phyloP scores from a whole-genome alignment of 2,113 vertebrate species.

The Colius striatus region DNA sequence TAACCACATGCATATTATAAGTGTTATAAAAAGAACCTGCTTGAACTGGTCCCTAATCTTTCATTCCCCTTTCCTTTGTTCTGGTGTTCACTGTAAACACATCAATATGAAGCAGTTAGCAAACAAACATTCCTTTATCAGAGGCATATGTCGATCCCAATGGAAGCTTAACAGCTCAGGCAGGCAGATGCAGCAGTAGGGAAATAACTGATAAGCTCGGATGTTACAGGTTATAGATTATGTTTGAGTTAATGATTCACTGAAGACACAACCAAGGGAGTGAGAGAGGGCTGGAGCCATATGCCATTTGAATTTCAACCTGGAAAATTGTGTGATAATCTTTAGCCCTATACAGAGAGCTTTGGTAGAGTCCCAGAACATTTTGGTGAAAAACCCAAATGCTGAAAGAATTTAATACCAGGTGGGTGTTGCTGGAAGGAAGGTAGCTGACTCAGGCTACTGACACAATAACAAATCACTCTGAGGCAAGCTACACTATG shows the following conservation, averaged over 20 bases:
- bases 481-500: background rate
- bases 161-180: slow-evolving; percentile 4
- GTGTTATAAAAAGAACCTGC: slow-evolving; percentile 60
- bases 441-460: background rate
- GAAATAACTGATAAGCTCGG: slow-evolving; percentile 26
- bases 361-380: background rate
- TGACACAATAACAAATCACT: background rate
- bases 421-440: background rate
- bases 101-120: slow-evolving; percentile 57
- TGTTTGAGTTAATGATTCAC: background rate
- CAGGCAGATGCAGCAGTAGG: slow-evolving; percentile 7
- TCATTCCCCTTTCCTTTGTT: slow-evolving; percentile 33
- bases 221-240: background rate
- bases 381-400: background rate
- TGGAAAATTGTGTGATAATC: background rate
- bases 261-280: background rate
- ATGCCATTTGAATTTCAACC: background rate
- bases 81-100: slow-evolving; percentile 53
- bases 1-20: background rate
- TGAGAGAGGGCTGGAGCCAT: background rate
- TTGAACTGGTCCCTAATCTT: slow-evolving; percentile 49
- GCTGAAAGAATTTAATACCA: background rate
- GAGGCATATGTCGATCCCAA: background rate
- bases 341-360: background rate
- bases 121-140: slow-evolving; percentile 58